Evolutionary conservation across 2,888 invertebrate species (phyloP).

Genomic region (Prosapia bicincta): DNA sequence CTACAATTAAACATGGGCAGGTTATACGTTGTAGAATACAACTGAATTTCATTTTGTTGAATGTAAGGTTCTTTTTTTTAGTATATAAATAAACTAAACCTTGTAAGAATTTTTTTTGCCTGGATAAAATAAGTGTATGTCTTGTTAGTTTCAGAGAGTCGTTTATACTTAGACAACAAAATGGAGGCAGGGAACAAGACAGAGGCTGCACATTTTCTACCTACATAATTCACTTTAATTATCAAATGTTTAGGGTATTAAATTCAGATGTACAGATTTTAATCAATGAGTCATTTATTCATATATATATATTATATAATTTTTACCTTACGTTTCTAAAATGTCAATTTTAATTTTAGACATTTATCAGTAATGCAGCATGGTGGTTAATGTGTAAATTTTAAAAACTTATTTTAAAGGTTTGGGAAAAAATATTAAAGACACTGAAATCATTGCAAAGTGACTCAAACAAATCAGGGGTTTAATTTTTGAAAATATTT

Average conservation of each 20-base stretch:
- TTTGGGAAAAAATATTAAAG: not conserved
- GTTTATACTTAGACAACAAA: not conserved
- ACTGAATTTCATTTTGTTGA: too few relatives aligned
- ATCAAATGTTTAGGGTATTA: not conserved
- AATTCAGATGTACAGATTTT: conserved; percentile 2
- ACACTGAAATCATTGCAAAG: not conserved
- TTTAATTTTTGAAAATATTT: not conserved
- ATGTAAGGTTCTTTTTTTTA: too few relatives aligned
- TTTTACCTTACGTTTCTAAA: not conserved
- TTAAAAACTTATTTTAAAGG: not conserved
- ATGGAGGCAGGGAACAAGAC: not conserved
- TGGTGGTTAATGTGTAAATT: not conserved
- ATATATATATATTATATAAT: not conserved
- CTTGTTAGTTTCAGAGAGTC: not conserved
- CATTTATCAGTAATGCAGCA: not conserved
- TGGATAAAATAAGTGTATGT: too few relatives aligned
- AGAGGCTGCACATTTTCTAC: not conserved
- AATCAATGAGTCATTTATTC: not conserved
- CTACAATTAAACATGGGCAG: too few relatives aligned
- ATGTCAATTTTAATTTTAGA: not conserved
- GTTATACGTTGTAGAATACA: too few relatives aligned
- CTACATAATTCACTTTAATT: not conserved
- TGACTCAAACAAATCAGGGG: not conserved
- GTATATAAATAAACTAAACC: too few relatives aligned
- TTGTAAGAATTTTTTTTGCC: too few relatives aligned